Evolutionary conservation across 2,888 invertebrate species (phyloP).

Genomic region (Sericinus montela): DNA sequence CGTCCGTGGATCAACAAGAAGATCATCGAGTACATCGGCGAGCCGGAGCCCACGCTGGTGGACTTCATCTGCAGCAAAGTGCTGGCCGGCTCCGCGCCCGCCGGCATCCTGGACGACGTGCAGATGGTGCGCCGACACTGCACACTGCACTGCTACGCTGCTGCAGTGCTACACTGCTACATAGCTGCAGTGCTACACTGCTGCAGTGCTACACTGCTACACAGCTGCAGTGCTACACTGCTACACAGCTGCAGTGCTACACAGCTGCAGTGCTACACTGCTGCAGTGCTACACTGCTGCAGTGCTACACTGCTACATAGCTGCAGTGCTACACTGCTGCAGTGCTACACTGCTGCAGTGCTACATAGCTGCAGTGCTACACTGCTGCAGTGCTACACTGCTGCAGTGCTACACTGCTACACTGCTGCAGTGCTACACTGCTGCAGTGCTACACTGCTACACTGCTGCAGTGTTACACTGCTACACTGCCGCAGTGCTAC

Average conservation of each 20-base stretch:
- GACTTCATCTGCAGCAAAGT: conserved; percentile 99
- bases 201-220: neutral
- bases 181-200: neutral
- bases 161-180: neutral
- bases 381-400: neutral
- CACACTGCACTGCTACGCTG: neutral
- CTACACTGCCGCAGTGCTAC: too few relatives aligned
- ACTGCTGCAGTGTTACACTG: too few relatives aligned
- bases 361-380: neutral
- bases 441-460: too few relatives aligned
- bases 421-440: too few relatives aligned
- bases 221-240: neutral
- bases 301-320: neutral
- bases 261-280: neutral
- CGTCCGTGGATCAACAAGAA: conserved; percentile 99
- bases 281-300: neutral
- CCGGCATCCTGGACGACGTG: conserved; percentile 97
- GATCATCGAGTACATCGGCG: conserved; percentile 99
- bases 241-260: neutral
- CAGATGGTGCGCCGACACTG: conserved; percentile 87
- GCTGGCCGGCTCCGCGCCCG: conserved; percentile 94
- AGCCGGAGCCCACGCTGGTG: conserved; percentile 98
- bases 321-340: too few relatives aligned
- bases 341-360: neutral
- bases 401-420: too few relatives aligned